Evolutionary conservation across 2,888 invertebrate species (phyloP).

Genomic region (Orgyia antiqua): DNA sequence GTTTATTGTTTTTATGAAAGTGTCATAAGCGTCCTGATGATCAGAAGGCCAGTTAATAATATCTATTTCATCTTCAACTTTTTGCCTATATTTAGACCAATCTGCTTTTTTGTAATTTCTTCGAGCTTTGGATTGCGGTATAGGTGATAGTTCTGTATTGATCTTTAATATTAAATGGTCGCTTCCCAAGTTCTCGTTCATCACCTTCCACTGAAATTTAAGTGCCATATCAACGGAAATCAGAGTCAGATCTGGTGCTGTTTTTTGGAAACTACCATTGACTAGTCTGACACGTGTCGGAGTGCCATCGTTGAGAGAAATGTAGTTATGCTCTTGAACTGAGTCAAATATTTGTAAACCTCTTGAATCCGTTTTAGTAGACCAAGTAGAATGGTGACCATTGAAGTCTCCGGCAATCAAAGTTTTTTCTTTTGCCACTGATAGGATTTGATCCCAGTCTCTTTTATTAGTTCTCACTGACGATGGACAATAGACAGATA

Average conservation of each 20-base stretch:
- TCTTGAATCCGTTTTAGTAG: neutral
- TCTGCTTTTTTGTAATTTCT: neutral
- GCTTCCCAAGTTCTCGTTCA: neutral
- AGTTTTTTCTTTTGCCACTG: no score
- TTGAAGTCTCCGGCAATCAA: no score
- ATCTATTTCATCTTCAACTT: no score
- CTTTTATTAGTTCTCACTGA: no score
- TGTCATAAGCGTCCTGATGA: no score
- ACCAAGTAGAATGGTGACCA: no score
- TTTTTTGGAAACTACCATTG: neutral
- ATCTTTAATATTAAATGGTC: neutral
- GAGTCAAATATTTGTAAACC: neutral
- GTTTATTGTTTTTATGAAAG: neutral
- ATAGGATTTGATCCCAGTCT: no score
- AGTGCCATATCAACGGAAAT: neutral
- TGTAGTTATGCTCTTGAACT: neutral
- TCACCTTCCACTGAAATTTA: neutral
- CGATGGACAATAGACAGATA: no score
- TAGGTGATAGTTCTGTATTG: no score
- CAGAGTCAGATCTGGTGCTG: neutral
- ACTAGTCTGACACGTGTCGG: neutral
- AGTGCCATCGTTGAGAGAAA: neutral
- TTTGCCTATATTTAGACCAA: neutral
- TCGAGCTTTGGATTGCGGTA: no score
- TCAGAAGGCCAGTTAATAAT: no score